Conservation (phyloP, 2,113 vertebrate species). For the Petromus typicus region DNA sequence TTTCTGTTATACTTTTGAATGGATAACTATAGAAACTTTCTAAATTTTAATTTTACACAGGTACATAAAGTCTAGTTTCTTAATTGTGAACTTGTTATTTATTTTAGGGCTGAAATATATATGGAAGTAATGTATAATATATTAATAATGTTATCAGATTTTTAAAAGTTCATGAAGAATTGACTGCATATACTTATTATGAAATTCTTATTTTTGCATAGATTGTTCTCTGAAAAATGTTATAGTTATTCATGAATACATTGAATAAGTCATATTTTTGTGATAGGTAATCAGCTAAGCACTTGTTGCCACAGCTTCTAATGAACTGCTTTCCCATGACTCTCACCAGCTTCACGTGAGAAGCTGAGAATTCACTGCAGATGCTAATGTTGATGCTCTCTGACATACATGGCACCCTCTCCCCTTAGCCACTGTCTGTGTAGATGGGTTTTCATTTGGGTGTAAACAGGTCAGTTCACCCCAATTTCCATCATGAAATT, state of each 20-base stretch:
- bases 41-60: slow-evolving; percentile 24
- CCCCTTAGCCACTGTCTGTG: not conserved
- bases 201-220: slow-evolving; percentile 33
- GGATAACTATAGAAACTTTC: not conserved
- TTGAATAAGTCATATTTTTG: slow-evolving; percentile 15
- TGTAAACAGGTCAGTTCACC: not conserved
- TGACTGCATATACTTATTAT: slow-evolving; percentile 1
- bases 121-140: not conserved
- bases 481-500: not conserved
- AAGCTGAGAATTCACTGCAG: not conserved
- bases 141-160: not conserved
- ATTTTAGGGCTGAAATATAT: not conserved
- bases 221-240: slow-evolving; percentile 13
- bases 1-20: not conserved
- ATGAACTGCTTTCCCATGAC: not conserved
- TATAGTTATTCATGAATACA: not conserved
- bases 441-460: not conserved
- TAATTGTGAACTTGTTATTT: not conserved
- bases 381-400: not conserved
- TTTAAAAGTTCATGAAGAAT: not conserved
- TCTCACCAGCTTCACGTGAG: not conserved
- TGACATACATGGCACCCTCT: not conserved
- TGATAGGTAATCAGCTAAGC: not conserved
- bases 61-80: not conserved
- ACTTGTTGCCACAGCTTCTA: not conserved